Evolutionary conservation across 2,113 vertebrate species (phyloP).

Genomic region (Malaclemys terrapin): DNA sequence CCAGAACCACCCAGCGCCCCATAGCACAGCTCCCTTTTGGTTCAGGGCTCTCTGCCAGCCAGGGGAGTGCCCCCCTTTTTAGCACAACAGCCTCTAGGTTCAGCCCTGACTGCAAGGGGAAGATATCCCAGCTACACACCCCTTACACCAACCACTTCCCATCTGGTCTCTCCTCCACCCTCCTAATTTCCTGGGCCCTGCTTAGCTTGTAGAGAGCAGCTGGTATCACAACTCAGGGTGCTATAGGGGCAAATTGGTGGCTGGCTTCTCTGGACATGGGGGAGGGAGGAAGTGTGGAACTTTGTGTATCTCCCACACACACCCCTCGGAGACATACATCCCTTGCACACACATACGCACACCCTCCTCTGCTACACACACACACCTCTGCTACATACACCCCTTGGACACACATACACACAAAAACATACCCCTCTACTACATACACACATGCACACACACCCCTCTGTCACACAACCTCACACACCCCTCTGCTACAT

Average conservation of each 20-base stretch:
- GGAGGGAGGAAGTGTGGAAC: background rate
- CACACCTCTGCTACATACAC: no score
- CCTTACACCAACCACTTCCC: background rate
- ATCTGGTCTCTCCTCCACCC: background rate
- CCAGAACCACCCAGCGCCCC: no score
- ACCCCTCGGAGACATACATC: background rate
- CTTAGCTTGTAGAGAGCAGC: background rate
- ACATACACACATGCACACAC: no score
- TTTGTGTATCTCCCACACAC: background rate
- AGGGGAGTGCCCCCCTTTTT: background rate
- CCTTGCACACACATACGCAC: background rate
- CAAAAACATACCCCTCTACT: background rate
- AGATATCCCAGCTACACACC: background rate
- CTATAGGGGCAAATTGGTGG: background rate
- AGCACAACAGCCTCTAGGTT: no score
- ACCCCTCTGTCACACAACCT: no score
- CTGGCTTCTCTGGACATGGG: background rate
- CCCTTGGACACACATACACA: no score
- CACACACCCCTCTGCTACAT: background rate
- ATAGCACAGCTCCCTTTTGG: background rate
- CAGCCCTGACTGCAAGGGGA: no score
- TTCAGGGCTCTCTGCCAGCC: background rate
- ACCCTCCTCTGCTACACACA: no score
- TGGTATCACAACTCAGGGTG: background rate
- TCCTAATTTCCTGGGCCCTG: background rate